Evolutionary conservation across 1,140 invertebrate genomes (phyloP).

Genomic region (Drosophila nigrodunni): DNA sequence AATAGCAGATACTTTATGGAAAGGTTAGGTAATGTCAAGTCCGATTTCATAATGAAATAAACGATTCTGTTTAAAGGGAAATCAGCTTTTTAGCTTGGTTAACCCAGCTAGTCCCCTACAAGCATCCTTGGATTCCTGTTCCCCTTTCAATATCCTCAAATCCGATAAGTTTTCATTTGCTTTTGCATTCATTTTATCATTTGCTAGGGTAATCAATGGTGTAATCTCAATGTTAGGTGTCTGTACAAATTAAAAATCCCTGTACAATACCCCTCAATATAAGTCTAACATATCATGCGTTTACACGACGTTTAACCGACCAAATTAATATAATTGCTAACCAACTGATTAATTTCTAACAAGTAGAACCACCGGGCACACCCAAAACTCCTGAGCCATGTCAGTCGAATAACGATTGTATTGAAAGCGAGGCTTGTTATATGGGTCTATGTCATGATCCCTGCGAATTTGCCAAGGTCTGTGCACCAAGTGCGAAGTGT

Average conservation of each 20-base stretch:
- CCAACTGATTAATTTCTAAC: conserved; percentile 63
- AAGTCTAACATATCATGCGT: conserved; percentile 25
- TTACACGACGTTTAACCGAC: conserved; percentile 29
- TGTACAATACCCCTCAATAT: conserved; percentile 52
- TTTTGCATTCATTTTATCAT: conserved; percentile 2
- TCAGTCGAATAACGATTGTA: conserved; percentile 90
- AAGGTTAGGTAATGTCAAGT: too few relatives aligned
- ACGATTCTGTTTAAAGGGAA: too few relatives aligned
- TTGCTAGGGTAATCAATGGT: neutral
- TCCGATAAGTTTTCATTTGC: neutral
- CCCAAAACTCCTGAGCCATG: conserved; percentile 89
- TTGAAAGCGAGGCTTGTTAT: conserved; percentile 90
- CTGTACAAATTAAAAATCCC: conserved; percentile 52
- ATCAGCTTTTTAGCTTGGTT: too few relatives aligned
- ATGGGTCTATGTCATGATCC: conserved; percentile 90
- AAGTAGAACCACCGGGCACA: conserved; percentile 88
- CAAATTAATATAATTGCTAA: conserved; percentile 37
- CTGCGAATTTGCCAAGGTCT: conserved; percentile 90
- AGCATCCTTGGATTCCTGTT: too few relatives aligned
- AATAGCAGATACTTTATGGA: too few relatives aligned
- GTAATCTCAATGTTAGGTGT: conserved; percentile 1
- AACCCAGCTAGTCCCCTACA: too few relatives aligned
- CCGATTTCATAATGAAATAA: too few relatives aligned
- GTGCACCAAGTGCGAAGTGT: conserved; percentile 89
- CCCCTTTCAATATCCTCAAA: too few relatives aligned